Conservation (phyloP, 2,888 invertebrate species). For the Bhutanitis thaidina region DNA sequence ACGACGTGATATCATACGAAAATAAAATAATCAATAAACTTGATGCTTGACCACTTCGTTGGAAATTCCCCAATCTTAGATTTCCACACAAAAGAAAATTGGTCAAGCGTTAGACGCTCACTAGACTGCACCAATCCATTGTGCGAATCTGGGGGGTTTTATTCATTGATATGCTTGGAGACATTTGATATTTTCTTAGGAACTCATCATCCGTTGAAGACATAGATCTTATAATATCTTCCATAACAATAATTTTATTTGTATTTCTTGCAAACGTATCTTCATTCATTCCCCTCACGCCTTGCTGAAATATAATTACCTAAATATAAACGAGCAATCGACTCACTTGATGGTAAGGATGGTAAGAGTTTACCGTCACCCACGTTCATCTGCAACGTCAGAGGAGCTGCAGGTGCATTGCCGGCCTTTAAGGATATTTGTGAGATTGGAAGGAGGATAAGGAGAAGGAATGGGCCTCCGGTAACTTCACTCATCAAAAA, state of each 20-base stretch:
- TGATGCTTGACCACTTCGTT: slow-evolving; percentile 34
- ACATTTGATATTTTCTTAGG: slow-evolving; percentile 29
- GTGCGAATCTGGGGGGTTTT: slow-evolving; percentile 66
- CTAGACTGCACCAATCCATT: slow-evolving; percentile 63
- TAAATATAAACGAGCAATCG: too few species aligned
- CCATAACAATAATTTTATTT: too few species aligned
- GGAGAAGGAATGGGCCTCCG: too few species aligned
- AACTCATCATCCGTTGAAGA: slow-evolving; percentile 3
- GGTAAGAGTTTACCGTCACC: too few species aligned
- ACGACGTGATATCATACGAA: not conserved
- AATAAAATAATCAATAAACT: not conserved
- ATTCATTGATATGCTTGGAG: slow-evolving; percentile 60
- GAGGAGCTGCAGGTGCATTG: too few species aligned
- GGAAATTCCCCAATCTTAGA: slow-evolving; percentile 70
- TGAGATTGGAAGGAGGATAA: too few species aligned
- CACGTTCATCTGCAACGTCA: too few species aligned
- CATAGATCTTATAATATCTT: slow-evolving; percentile 14
- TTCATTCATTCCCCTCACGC: too few species aligned
- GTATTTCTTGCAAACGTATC: not conserved
- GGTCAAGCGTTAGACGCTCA: slow-evolving; percentile 76
- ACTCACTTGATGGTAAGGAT: too few species aligned
- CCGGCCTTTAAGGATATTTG: too few species aligned
- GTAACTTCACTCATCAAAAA: too few species aligned
- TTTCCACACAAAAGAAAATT: slow-evolving; percentile 68
- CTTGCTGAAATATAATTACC: too few species aligned